A percentile compares a stretch with the other conserved stretches of the same genome.
These are phyloP conservation scores for Drosophila anomalipes DNA, from an alignment of 2,888 invertebrate species.

Conservation along the genomic window DNA sequence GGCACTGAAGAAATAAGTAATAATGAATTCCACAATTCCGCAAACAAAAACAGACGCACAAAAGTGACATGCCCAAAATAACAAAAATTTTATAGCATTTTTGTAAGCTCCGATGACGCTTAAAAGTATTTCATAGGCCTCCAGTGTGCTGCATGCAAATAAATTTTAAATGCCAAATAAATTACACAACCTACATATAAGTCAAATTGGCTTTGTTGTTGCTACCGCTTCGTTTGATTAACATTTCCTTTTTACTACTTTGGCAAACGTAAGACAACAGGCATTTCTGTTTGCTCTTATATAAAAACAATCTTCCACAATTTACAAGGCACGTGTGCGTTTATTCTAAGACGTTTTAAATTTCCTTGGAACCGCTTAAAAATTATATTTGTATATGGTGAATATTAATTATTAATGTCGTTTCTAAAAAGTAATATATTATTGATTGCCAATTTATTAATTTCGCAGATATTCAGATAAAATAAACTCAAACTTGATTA, in stretches of 20 bases:
- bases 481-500: neutral
- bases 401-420: neutral
- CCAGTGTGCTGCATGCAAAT: slow-evolving; percentile 22
- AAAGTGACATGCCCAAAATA: neutral
- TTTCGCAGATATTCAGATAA: neutral
- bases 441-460: neutral
- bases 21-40: slow-evolving; percentile 5
- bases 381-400: neutral
- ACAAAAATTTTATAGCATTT: slow-evolving; percentile 11
- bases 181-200: slow-evolving; percentile 13
- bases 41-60: neutral
- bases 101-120: neutral
- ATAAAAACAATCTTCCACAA: neutral
- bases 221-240: slow-evolving; percentile 44
- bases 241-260: slow-evolving; percentile 21
- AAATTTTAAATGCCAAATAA: slow-evolving; percentile 32
- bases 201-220: slow-evolving; percentile 15
- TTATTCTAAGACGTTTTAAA: neutral
- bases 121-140: slow-evolving; percentile 17
- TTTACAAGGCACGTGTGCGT: too few relatives aligned
- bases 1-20: neutral
- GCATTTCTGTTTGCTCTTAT: neutral
- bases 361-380: neutral
- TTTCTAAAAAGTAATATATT: neutral
- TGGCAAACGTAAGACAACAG: neutral